These are phyloP conservation scores for Chrysaora quinquecirrha DNA, from an alignment of 30 jellyfish, hydroid and myxozoan species.

Conservation along the genomic window DNA sequence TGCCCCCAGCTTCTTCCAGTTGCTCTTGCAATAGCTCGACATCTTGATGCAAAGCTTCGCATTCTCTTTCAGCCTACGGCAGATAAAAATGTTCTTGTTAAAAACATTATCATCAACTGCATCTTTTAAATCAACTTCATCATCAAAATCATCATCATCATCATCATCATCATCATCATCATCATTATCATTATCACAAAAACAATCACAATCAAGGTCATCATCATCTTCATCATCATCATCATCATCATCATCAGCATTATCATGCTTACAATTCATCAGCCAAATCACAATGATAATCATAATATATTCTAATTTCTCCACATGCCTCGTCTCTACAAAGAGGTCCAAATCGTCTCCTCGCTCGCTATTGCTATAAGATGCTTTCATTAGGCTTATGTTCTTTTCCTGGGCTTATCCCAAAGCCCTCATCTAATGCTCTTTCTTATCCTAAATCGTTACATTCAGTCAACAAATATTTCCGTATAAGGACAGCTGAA, in stretches of 20 bases:
- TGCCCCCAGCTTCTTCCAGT: conserved; percentile 63
- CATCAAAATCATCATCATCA: no score
- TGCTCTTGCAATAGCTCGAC: conserved; percentile 37
- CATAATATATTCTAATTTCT: neutral
- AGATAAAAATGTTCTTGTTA: neutral
- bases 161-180: conserved; percentile 27
- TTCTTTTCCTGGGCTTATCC: neutral
- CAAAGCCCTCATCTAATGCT: neutral
- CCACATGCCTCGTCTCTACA: neutral
- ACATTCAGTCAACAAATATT: no score
- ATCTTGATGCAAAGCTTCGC: conserved; percentile 53
- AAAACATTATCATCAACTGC: neutral
- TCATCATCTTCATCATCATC: no score
- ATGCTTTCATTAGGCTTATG: neutral
- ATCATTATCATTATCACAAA: conserved; percentile 2
- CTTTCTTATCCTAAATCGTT: neutral
- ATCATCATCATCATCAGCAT: no score
- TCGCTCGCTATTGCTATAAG: neutral
- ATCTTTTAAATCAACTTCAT: no score
- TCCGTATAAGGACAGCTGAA: no score
- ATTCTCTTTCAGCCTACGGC: conserved; percentile 55
- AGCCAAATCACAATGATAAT: no score
- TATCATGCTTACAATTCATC: no score
- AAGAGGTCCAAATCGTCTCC: neutral
- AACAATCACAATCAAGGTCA: neutral